Evolutionary conservation across 1,140 invertebrate genomes (phyloP), one percentile per base, ranked within the genome.

Genomic region (Saccostrea glomerata): DNA sequence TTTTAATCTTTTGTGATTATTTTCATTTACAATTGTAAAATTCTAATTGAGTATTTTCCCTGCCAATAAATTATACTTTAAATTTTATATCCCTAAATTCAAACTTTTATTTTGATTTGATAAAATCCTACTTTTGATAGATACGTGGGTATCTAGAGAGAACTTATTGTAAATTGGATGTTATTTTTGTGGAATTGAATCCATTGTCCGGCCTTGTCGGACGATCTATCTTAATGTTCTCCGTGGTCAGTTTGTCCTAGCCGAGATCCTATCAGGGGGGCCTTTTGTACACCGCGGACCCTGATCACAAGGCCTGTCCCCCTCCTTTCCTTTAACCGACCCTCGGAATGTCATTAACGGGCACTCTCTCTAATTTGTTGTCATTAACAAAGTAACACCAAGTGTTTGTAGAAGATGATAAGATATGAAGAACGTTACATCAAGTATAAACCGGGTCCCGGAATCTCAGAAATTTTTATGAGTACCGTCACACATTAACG

Each of bases 141-240:
- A n/a, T n/a, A n/a, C 25, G 25, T 36, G 30, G 23, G 70, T 36
- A 77, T 77, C 30, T 30, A 17, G 7, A 36, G 5, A 17, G 30
- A 77, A 36, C 70, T 77, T 77, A 77, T 25, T 30, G 23, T 77
- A 30, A 77, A 77, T 77, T 30, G 70, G 30, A 77, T 77, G 70
- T 77, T 77, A 77, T 77, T 77, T 77, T 77, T 30, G 70, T 77
- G 25, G 70, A 77, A 77, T 77, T 77, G 70, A 77, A 77, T 77
- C 70, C 70, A 77, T 77, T 77, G 70, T 77, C 30, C 70, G 2
- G 7, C 3, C 25, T 77, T 77, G 70, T 77, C 70, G 70, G 11
- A 13, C 70, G 25, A 77, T 77, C 70, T 77, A 77, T 77, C 70
- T 77, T 77, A 77, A 77, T 77, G 30, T 36, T 25, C 30, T 77